phyloP scores from a whole-genome alignment of 2,888 invertebrate species.

The Drosophila limbata region DNA sequence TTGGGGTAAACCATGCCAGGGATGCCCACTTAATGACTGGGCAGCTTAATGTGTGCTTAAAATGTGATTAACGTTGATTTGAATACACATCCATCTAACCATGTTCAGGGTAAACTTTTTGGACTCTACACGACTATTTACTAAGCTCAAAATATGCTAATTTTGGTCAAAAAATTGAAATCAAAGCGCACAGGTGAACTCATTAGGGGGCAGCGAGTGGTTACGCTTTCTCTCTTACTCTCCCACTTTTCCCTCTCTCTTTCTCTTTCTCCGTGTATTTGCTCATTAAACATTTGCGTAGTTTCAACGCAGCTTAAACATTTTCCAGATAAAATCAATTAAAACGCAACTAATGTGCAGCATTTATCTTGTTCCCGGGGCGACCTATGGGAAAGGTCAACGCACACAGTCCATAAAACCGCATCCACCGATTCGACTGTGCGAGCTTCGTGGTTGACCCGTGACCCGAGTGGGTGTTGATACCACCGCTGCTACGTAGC shows the following conservation, averaged over 20 bases:
- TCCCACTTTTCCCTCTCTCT: not conserved
- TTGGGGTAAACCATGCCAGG: conserved; percentile 3
- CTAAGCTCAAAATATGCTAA: conserved; percentile 63
- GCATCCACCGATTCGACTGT: conserved; percentile 32
- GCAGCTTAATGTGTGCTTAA: conserved; percentile 72
- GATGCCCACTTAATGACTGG: conserved; percentile 46
- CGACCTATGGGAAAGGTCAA: conserved; percentile 62
- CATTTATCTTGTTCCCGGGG: conserved; percentile 39
- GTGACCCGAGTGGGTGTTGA: not conserved
- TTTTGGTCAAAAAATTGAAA: conserved; percentile 61
- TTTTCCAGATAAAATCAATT: conserved; percentile 69
- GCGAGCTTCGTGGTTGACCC: conserved; percentile 35
- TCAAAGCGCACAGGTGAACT: conserved; percentile 40
- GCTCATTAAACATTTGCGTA: conserved; percentile 44
- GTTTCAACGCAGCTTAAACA: conserved; percentile 25
- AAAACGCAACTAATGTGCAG: conserved; percentile 74
- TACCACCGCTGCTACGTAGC: not conserved
- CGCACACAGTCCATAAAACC: conserved; percentile 45
- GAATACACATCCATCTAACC: conserved; percentile 40
- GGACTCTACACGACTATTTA: conserved; percentile 27
- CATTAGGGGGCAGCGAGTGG: conserved; percentile 22
- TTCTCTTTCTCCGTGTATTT: conserved; percentile 20
- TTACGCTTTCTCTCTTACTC: not conserved
- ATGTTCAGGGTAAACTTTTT: conserved; percentile 22
- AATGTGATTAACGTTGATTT: conserved; percentile 75